Base-by-base conservation (phyloP, 1,140 invertebrate genomes). In the Drosophila equinoxialis region DNA sequence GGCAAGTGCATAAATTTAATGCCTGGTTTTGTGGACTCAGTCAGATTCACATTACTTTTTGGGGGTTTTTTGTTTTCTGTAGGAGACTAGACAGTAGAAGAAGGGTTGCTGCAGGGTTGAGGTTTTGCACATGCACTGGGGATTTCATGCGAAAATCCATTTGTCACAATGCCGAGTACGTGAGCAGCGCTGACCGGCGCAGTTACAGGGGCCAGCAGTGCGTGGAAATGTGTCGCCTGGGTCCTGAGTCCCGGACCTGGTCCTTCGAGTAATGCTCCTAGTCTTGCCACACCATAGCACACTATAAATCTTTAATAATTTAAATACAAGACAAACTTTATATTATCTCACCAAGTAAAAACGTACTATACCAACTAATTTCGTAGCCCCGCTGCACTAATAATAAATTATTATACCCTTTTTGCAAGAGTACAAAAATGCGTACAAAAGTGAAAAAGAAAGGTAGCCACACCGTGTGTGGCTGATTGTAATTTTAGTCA, bases 91-190 rank as follows among this genome's bases (percentile, higher is more conserved):
- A 10, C 17, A 17, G 11, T 0, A 23, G 20, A 8, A 35, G 14
- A 8, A 13, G 51, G 23, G 51, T 8, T 6, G 10, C 55, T 11
- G 30, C 26, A 33, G 57, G 17, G 30, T 37, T 35, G 14, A 20
- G 58, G 35, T 37, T 60, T 39, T 60, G 58, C 58, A 60, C 33
- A 60, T 60, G 58, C 37, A 39, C 84, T 71, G 77, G 74, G 84
- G 84, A 89, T 89, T 89, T 75, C 80, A 75, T 79, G 84, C 74
- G 80, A 89, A 89, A 89, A 89, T 89, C 84, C 84, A 89, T 89
- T 89, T 89, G 84, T 89, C 84, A 89, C 84, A 89, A 89, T 89
- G 77, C 81, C 67, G 77, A 89, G 80, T 89, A 89, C 84, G 84
- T 89, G 84, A 89, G 77, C 72, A 71, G 63, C 62, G 63, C 65